A percentile compares a stretch with the other conserved stretches of the same genome.
Evolutionary conservation across 2,888 invertebrate genomes (phyloP).

Genomic region (Atrina japonica): DNA sequence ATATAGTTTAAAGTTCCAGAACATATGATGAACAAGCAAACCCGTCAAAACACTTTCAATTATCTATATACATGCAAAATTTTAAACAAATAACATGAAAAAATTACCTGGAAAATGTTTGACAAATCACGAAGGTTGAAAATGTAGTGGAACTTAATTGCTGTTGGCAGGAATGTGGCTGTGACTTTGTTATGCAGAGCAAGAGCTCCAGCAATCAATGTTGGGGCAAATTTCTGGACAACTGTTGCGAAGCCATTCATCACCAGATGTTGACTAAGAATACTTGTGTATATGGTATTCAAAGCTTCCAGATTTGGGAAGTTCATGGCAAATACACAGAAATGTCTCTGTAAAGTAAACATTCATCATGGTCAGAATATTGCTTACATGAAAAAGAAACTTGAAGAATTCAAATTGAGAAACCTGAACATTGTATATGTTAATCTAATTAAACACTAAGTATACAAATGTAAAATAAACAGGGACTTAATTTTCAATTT

Average conservation of each 20-base stretch:
- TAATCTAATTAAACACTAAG: too few species aligned
- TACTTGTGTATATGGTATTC: slow-evolving; percentile 92
- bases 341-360: slow-evolving; percentile 81
- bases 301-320: slow-evolving; percentile 92
- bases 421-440: too few species aligned
- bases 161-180: slow-evolving; percentile 95
- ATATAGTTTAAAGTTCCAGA: too few species aligned
- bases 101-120: slow-evolving; percentile 95
- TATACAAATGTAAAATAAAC: too few species aligned
- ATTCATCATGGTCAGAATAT: too few species aligned
- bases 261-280: slow-evolving; percentile 84
- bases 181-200: slow-evolving; percentile 92
- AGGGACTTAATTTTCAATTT: too few species aligned
- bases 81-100: too few species aligned
- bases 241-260: slow-evolving; percentile 89
- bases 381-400: too few species aligned
- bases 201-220: slow-evolving; percentile 91
- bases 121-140: slow-evolving; percentile 97
- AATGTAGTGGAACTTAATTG: slow-evolving; percentile 97
- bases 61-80: too few species aligned
- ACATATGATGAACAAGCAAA: too few species aligned
- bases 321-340: slow-evolving; percentile 84
- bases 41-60: too few species aligned
- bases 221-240: slow-evolving; percentile 87
- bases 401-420: too few species aligned